phyloP scores from a whole-genome alignment of 2,888 invertebrate genomes.

The Hipparchia sbordonii region DNA sequence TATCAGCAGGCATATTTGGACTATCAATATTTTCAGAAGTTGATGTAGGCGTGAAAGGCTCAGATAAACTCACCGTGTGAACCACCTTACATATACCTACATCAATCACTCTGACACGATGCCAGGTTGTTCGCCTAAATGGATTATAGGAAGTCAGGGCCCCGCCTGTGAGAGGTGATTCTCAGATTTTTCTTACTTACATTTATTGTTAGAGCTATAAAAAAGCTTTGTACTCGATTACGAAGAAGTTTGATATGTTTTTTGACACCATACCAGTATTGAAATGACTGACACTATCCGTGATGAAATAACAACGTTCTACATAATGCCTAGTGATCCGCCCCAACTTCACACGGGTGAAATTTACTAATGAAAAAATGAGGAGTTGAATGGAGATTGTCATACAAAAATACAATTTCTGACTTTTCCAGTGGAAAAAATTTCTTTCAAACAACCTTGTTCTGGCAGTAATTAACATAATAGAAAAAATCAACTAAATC shows the following conservation, averaged over 20 bases:
- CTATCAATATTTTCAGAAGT: constrained; percentile 38
- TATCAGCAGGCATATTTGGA: constrained; percentile 5
- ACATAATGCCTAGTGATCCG: too few relatives aligned
- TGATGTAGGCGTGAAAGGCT: constrained; percentile 57
- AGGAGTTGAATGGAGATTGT: too few relatives aligned
- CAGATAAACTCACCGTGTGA: constrained; percentile 69
- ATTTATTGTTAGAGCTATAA: constrained; percentile 52
- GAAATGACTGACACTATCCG: neutral
- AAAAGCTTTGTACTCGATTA: neutral
- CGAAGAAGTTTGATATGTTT: neutral
- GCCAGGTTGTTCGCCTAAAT: constrained; percentile 79
- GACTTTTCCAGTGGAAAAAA: too few relatives aligned
- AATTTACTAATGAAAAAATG: too few relatives aligned
- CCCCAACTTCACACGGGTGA: too few relatives aligned
- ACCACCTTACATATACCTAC: constrained; percentile 62
- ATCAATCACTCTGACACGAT: constrained; percentile 80
- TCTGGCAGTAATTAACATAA: too few relatives aligned
- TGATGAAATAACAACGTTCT: too few relatives aligned
- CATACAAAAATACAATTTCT: too few relatives aligned
- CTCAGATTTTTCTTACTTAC: constrained; percentile 73
- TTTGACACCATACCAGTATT: neutral
- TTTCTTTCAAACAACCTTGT: too few relatives aligned
- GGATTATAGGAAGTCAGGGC: constrained; percentile 77
- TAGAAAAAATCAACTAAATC: too few relatives aligned
- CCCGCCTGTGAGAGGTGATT: constrained; percentile 64